phyloP scores from a whole-genome alignment of 2,888 invertebrate genomes.

The Eilema depressum region DNA sequence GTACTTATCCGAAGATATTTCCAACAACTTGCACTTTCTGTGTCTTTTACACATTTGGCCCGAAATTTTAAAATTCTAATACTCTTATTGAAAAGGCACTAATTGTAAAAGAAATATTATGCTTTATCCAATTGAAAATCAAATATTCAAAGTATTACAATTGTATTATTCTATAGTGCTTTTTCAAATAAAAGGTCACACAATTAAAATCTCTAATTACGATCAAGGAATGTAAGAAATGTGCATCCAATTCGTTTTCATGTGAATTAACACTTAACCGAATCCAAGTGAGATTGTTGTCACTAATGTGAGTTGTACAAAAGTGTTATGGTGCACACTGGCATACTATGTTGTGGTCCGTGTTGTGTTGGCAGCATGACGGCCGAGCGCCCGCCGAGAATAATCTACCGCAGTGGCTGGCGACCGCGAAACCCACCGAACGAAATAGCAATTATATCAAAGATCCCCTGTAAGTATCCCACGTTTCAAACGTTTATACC shows the following conservation, averaged over 20 bases:
- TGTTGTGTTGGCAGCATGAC: conserved; percentile 84
- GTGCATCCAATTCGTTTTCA: conserved; percentile 15
- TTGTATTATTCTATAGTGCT: background rate
- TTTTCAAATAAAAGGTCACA: background rate
- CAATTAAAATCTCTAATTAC: background rate
- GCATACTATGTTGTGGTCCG: conserved; percentile 61
- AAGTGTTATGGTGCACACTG: conserved; percentile 52
- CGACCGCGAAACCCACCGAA: conserved; percentile 30
- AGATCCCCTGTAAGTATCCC: conserved; percentile 63
- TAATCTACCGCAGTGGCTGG: conserved; percentile 57
- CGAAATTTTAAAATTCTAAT: background rate
- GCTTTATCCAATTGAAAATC: background rate
- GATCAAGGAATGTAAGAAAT: background rate
- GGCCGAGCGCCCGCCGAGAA: conserved; percentile 64
- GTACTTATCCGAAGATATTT: background rate
- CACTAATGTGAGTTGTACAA: conserved; percentile 48
- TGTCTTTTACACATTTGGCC: background rate
- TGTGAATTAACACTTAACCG: conserved; percentile 34
- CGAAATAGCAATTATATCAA: conserved; percentile 41
- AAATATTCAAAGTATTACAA: background rate
- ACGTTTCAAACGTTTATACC: background rate
- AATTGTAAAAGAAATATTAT: background rate
- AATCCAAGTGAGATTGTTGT: conserved; percentile 41
- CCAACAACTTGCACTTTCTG: background rate
- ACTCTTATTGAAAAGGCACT: background rate